A percentile compares a stretch with the other conserved stretches of the same genome.
Conservation (phyloP, 2,888 invertebrate genomes). For the Ectemnius continuus region DNA sequence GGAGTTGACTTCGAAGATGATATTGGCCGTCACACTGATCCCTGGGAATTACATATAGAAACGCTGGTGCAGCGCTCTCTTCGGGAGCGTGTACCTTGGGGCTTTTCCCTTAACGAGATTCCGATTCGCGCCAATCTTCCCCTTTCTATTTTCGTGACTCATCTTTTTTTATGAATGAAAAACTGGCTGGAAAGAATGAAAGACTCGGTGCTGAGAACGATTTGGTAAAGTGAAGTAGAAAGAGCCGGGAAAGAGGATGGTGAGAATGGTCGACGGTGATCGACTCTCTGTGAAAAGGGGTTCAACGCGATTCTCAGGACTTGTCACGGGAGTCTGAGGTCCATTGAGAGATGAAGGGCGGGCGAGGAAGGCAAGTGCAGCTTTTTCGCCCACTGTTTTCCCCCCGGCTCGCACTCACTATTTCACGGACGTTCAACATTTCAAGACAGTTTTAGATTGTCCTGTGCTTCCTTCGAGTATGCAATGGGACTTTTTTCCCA, state of each 20-base stretch:
- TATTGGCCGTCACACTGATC: slow-evolving; percentile 22
- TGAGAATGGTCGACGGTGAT: slow-evolving; percentile 17
- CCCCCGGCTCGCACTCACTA: no score
- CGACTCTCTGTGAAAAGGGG: slow-evolving; percentile 28
- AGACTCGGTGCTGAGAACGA: neutral
- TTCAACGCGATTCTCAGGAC: slow-evolving; percentile 17
- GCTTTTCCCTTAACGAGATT: slow-evolving; percentile 54
- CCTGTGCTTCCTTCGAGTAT: no score
- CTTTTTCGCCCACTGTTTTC: no score
- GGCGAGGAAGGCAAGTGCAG: neutral
- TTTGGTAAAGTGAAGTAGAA: no score
- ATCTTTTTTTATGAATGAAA: no score
- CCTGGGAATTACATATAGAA: slow-evolving; percentile 38
- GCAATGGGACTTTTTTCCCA: no score
- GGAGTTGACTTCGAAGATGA: neutral
- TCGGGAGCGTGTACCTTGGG: slow-evolving; percentile 28
- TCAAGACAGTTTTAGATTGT: no score
- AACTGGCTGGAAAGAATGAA: neutral
- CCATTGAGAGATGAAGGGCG: slow-evolving; percentile 2
- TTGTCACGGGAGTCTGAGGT: neutral
- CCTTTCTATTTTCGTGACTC: slow-evolving; percentile 13
- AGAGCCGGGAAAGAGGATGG: neutral
- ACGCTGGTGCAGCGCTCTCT: slow-evolving; percentile 28
- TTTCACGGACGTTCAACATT: no score
- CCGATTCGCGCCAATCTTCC: slow-evolving; percentile 49